Evolutionary conservation across 53 echinoderm and acorn worm species (phyloP).

Genomic region (Echinometra lucunter): DNA sequence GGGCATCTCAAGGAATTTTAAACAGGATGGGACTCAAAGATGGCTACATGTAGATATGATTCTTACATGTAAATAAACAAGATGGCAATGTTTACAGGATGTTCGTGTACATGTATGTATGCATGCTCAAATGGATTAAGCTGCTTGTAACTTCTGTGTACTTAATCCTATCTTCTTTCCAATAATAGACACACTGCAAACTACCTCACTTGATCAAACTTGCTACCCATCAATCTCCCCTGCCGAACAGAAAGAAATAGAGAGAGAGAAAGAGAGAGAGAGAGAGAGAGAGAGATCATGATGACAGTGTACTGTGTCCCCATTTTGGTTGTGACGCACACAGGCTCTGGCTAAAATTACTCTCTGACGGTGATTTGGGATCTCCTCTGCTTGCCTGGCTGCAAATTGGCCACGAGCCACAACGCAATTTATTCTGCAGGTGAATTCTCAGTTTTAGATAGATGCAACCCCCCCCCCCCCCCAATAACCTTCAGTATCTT

Average conservation of each 20-base stretch:
- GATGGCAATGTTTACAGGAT: no score
- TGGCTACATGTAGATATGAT: no score
- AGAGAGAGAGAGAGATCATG: slow-evolving; percentile 16
- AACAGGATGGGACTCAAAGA: no score
- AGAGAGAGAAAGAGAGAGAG: slow-evolving; percentile 30
- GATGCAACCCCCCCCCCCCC: neutral
- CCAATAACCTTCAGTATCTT: neutral
- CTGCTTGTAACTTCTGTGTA: neutral
- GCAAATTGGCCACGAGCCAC: slow-evolving; percentile 51
- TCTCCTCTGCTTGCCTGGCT: slow-evolving; percentile 50
- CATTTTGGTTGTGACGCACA: slow-evolving; percentile 56
- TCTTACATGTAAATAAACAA: no score
- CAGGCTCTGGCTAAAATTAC: slow-evolving; percentile 58
- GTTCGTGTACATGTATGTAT: no score
- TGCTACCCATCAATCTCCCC: slow-evolving; percentile 29
- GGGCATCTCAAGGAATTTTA: no score
- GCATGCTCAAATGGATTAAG: no score
- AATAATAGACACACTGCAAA: slow-evolving; percentile 2
- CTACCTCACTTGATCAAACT: neutral
- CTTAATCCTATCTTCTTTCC: slow-evolving; percentile 5
- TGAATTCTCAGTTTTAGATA: slow-evolving; percentile 15
- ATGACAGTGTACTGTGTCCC: slow-evolving; percentile 21
- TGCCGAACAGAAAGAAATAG: no score
- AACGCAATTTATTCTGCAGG: slow-evolving; percentile 47
- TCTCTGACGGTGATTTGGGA: slow-evolving; percentile 42